Conservation (phyloP, 1,140 invertebrate species). For the Melanaphis sacchari region DNA sequence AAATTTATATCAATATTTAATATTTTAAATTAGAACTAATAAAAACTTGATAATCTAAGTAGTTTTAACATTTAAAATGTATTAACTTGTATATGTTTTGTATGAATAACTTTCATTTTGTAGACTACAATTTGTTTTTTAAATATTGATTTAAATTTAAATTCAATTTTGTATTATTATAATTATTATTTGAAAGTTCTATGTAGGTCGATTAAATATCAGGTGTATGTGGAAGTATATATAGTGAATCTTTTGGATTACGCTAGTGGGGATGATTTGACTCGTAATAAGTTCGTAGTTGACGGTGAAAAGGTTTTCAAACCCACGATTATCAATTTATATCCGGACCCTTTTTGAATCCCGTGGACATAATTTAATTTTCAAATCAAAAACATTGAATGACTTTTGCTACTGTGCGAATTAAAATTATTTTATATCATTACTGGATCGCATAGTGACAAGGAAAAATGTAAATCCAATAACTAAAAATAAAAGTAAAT, state of each 20-base stretch:
- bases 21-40: neutral
- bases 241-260: neutral
- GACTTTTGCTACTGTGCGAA: neutral
- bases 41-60: neutral
- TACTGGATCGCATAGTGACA: neutral
- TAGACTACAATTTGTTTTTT: neutral
- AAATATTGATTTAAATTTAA: neutral
- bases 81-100: neutral
- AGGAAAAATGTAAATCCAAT: neutral
- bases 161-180: neutral
- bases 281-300: conserved; percentile 36
- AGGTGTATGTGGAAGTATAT: neutral
- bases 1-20: neutral
- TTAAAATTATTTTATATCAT: neutral
- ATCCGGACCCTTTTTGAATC: conserved; percentile 40
- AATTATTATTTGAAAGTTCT: neutral
- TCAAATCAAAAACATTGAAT: conserved; percentile 34
- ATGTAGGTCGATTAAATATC: neutral
- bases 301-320: conserved; percentile 19
- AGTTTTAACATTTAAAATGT: neutral
- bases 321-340: conserved; percentile 52
- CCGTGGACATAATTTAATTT: conserved; percentile 49
- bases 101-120: neutral
- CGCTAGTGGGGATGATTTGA: conserved; percentile 29
- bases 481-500: conserved; percentile 2